Percentiles rank a stretch among this genome's conserved stretches.
Conservation (phyloP, 2,113 vertebrate genomes). For the Odontesthes bonariensis region DNA sequence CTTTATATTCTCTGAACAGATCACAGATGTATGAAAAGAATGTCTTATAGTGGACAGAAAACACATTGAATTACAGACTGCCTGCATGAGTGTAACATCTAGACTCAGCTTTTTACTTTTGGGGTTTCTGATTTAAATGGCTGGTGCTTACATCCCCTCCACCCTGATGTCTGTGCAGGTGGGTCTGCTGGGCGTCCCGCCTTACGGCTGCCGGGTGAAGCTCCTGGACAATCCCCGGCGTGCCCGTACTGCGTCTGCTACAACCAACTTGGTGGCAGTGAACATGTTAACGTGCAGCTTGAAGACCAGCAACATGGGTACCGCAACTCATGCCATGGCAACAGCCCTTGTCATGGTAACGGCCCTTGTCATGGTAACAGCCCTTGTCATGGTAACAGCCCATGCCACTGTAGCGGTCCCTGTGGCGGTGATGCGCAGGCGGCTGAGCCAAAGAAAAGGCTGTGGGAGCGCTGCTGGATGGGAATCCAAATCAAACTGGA, state of each 20-base stretch:
- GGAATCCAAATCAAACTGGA: conserved; percentile 57
- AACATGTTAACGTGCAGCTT: conserved; percentile 41
- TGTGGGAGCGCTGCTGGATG: conserved; percentile 55
- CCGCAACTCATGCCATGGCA: conserved; percentile 46
- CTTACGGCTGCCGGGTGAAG: conserved; percentile 61
- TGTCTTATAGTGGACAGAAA: conserved; percentile 18
- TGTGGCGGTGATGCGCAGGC: conserved; percentile 33
- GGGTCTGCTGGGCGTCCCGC: conserved; percentile 56
- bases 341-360: conserved; percentile 52
- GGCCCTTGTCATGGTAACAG: conserved; percentile 48
- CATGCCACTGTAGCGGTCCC: conserved; percentile 47
- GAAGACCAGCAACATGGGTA: conserved; percentile 46
- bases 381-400: conserved; percentile 40
- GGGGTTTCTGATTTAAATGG: conserved; percentile 10
- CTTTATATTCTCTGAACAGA: no score
- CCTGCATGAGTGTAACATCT: conserved; percentile 5
- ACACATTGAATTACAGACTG: conserved; percentile 33
- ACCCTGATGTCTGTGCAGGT: conserved; percentile 57
- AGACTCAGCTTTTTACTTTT: not conserved
- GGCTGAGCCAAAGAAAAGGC: conserved; percentile 45
- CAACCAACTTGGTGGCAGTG: conserved; percentile 47
- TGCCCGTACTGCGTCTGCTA: conserved; percentile 74
- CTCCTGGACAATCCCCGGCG: conserved; percentile 43
- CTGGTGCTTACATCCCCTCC: conserved; percentile 7
- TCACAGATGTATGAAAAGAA: conserved; percentile 67